A percentile compares a stretch with the other conserved stretches of the same genome.
Evolutionary conservation across 30 jellyfish, hydroid and myxozoan genomes (phyloP).

Genomic region (Aurelia coerulea): DNA sequence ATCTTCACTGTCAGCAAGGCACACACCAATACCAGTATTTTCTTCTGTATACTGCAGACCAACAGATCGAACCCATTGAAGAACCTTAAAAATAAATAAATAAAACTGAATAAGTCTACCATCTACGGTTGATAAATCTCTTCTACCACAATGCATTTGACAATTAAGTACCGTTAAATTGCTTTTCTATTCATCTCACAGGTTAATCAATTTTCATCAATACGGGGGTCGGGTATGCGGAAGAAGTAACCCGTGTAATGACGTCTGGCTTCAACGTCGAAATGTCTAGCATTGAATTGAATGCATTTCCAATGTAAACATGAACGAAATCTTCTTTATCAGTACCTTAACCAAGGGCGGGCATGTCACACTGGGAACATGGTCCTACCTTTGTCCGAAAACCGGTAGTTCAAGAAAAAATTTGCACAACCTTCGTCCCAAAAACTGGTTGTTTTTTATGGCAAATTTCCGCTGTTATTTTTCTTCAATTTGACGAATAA

Average conservation of each 20-base stretch:
- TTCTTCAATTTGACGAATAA: too few relatives aligned
- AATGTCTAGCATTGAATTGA: too few relatives aligned
- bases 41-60: constrained; percentile 50
- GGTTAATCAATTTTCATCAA: background rate
- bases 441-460: too few relatives aligned
- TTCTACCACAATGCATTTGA: background rate
- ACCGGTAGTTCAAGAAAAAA: too few relatives aligned
- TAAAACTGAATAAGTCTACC: background rate
- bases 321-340: too few relatives aligned
- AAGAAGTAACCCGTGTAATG: background rate
- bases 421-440: too few relatives aligned
- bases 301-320: too few relatives aligned
- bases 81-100: constrained; percentile 51
- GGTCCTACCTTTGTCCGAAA: too few relatives aligned
- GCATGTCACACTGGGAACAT: too few relatives aligned
- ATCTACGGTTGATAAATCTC: background rate
- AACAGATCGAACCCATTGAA: constrained; percentile 63
- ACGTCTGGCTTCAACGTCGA: too few relatives aligned
- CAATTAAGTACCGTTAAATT: background rate
- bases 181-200: background rate
- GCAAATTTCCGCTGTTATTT: too few relatives aligned
- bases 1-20: constrained; percentile 62
- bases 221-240: constrained; percentile 3
- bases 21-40: constrained; percentile 71
- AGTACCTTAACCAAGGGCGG: too few relatives aligned